These are phyloP conservation scores for Amphipoea oculea DNA, from an alignment of 2,888 invertebrate species.

Conservation along the genomic window DNA sequence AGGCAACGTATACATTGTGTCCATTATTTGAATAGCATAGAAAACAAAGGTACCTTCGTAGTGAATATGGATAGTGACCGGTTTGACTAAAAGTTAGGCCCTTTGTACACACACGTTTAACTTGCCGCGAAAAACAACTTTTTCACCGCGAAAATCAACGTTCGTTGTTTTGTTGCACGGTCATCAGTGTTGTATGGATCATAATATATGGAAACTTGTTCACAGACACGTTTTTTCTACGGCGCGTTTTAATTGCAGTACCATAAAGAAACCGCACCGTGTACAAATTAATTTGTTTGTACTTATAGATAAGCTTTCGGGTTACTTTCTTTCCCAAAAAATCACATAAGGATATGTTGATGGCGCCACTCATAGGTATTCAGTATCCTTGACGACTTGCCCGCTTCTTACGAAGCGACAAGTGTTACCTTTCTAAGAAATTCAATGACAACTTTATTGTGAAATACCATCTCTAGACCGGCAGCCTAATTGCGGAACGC, in stretches of 20 bases:
- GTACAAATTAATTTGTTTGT: no score
- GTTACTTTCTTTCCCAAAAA: neutral
- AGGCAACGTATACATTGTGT: no score
- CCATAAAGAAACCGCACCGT: neutral
- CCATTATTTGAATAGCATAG: neutral
- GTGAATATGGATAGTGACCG: neutral
- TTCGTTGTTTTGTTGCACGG: no score
- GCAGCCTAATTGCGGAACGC: no score
- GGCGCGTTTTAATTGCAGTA: no score
- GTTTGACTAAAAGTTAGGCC: neutral
- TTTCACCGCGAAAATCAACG: no score
- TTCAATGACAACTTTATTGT: neutral
- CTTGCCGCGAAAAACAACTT: no score
- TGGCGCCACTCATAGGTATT: neutral
- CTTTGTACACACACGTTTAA: no score
- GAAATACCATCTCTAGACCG: neutral
- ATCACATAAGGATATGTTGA: neutral
- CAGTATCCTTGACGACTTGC: neutral
- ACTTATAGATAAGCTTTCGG: no score
- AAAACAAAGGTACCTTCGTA: neutral
- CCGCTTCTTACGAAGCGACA: neutral
- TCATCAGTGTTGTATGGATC: no score
- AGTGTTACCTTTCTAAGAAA: neutral
- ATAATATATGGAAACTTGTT: no score
- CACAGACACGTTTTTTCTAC: no score